phyloP scores from a whole-genome alignment of 2,113 vertebrate genomes.

The Pipra filicauda region DNA sequence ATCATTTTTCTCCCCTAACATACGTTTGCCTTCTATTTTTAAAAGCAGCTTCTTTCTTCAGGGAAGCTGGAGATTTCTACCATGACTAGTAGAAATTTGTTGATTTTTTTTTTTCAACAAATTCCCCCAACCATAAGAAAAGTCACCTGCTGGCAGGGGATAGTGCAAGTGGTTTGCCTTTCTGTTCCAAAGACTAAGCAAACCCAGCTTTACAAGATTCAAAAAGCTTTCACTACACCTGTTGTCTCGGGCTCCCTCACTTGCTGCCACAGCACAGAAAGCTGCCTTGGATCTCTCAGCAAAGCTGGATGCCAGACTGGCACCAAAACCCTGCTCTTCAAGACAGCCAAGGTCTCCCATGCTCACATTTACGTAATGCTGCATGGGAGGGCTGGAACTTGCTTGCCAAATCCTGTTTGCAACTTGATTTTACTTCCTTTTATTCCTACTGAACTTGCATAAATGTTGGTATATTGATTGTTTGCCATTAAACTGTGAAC shows the following conservation, averaged over 20 bases:
- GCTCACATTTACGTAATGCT: neutral
- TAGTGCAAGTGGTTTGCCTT: neutral
- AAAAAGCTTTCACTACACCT: rapidly evolving
- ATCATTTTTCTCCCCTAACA: neutral
- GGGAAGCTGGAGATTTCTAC: neutral
- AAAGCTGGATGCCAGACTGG: neutral
- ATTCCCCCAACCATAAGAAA: neutral
- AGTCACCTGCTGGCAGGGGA: neutral
- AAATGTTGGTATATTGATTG: neutral
- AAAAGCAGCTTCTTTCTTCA: neutral
- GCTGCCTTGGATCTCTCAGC: neutral
- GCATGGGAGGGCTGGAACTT: no score
- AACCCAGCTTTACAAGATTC: neutral
- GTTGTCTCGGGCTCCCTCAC: neutral
- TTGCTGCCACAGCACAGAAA: neutral
- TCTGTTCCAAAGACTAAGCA: neutral
- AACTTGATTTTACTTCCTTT: neutral
- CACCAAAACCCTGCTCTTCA: rapidly evolving
- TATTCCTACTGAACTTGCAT: neutral
- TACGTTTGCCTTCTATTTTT: neutral
- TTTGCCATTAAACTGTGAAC: neutral
- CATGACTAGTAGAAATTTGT: neutral
- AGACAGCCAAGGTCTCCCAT: neutral
- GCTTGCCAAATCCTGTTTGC: neutral
- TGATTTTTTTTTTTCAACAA: neutral